Base-by-base conservation (phyloP, 2,888 invertebrate species). In the Nomada ferruginata region DNA sequence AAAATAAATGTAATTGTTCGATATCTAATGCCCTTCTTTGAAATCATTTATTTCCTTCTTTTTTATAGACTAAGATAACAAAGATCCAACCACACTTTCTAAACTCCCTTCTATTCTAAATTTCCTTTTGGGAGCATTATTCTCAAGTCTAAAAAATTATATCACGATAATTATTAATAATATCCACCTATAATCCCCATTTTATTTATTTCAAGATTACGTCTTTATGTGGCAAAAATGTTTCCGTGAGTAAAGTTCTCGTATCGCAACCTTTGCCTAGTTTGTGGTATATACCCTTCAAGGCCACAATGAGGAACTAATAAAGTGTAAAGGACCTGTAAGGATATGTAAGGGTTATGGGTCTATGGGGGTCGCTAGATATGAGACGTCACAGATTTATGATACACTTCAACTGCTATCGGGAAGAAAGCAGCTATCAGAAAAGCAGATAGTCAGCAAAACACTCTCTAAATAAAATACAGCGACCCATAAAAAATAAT, bases 1-100 rank as follows among this genome's bases (percentile, higher is more conserved):
- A 61, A 83, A 83, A 83, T 83, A 78, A 78, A 82, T 83, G 83
- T 83, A 83, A 83, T 63, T 77, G 77, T 82, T 82, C 79, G 59
- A 76, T 66, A 79, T 29, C 4, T 18, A 50, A 36, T 36, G 36
- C 5, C 7, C 29, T 2, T 0, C 50, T 36, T 26, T 23, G 15
- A 59, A 59, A 20, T 1, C 5, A 26, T 18, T 1, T 0, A 3
- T 13, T 36, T 15, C 7, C 9, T 36, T 20, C 5, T 23, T 5
- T 2, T 3, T 18, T 55, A 42, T 20, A 47, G 4, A 47, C 13
- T 47, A 3, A 47, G 13, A 3, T 47, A 13, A 13, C 13, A 47
- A 47, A 47, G 29, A 47, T 47, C 47, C 13, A 47, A 13, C 11
- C 23, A 23, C 23, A 23, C 23, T 23, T 23, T 23, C 23, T 23